These are phyloP conservation scores for Apocrypta bakeri DNA, from an alignment of 1,140 invertebrate species.

Conservation along the genomic window DNA sequence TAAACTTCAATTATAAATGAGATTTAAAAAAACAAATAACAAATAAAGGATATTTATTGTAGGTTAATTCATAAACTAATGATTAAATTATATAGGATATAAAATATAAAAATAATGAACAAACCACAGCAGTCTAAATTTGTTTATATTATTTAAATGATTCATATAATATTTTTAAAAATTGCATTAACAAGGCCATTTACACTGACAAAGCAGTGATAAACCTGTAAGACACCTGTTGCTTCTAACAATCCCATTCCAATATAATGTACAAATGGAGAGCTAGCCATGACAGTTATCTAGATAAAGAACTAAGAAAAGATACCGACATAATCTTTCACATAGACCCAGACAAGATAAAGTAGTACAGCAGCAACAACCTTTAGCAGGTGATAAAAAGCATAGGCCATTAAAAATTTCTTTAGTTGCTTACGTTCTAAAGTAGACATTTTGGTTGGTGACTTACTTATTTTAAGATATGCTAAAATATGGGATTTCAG, in stretches of 20 bases:
- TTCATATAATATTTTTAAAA: constrained; percentile 44
- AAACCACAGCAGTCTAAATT: constrained; percentile 28
- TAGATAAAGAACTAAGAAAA: constrained; percentile 40
- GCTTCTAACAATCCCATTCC: constrained; percentile 34
- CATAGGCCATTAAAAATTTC: constrained; percentile 39
- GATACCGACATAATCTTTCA: constrained; percentile 44
- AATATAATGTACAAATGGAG: constrained; percentile 13
- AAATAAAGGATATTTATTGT: constrained; percentile 16
- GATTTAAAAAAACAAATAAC: constrained; percentile 5
- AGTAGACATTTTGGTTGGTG: constrained; percentile 27
- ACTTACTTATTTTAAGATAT: constrained; percentile 1
- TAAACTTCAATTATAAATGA: constrained; percentile 10
- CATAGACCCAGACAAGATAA: constrained; percentile 24
- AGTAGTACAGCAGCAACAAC: constrained; percentile 37
- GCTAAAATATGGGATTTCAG: constrained; percentile 33
- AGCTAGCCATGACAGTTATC: constrained; percentile 7
- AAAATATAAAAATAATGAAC: constrained; percentile 16
- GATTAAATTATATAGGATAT: background rate
- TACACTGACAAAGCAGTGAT: constrained; percentile 21
- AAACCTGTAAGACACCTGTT: constrained; percentile 45
- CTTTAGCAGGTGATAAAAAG: constrained; percentile 47
- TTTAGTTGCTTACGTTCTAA: constrained; percentile 37
- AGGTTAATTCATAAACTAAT: constrained; percentile 38
- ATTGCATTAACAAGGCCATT: constrained; percentile 36
- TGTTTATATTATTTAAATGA: constrained; percentile 46